Percentiles rank a stretch among this genome's conserved stretches.
phyloP scores from a whole-genome alignment of 2,113 vertebrate species.

The Oxygymnocypris stewartii region DNA sequence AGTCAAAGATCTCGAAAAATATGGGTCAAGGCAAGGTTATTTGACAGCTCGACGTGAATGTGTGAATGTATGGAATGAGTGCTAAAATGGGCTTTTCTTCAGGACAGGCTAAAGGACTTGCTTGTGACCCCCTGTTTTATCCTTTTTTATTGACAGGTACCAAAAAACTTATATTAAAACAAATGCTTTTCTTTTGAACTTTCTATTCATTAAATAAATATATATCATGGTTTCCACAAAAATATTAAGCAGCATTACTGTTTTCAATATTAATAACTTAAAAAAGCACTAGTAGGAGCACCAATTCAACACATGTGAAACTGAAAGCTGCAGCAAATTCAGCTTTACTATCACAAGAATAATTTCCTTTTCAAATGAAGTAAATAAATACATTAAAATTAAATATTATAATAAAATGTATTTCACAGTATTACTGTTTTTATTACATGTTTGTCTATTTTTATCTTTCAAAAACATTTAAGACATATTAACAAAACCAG shows the following conservation, averaged over 20 bases:
- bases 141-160: background rate
- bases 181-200: too few species aligned
- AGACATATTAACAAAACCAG: background rate
- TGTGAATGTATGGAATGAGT: background rate
- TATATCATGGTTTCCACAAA: background rate
- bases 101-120: background rate
- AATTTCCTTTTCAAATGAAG: background rate
- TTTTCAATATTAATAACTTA: background rate
- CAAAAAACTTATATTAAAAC: background rate
- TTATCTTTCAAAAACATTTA: background rate
- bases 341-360: background rate
- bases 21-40: background rate
- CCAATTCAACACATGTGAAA: background rate
- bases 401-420: background rate
- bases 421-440: background rate
- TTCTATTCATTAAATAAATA: background rate
- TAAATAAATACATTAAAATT: background rate
- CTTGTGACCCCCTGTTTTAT: background rate
- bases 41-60: background rate
- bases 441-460: background rate
- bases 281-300: background rate
- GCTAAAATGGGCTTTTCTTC: constrained; percentile 1
- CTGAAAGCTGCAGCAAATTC: background rate
- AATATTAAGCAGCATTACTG: background rate
- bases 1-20: background rate